Base-by-base conservation (phyloP, 2,888 invertebrate species). In the Germaria angustata region DNA sequence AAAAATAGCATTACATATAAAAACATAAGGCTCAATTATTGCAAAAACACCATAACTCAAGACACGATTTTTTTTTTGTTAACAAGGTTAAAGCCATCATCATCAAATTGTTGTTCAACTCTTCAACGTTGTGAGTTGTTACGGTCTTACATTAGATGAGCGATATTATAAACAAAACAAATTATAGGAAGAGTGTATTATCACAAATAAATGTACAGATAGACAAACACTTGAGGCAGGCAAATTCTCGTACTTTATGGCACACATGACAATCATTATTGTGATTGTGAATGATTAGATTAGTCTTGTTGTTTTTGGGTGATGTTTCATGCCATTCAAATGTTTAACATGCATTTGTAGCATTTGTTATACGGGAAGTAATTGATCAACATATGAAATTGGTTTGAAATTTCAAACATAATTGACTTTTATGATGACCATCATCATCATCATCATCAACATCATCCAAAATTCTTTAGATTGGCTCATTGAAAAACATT, bases 381-480 rank as follows among this genome's bases (percentile, higher is more conserved):
- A 55, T 73, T 57, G 68, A 81, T 78, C 77, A 81, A 55, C 78
- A 68, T 71, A 69, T 73, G n/a, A 81, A 81, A 78, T 81, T 78
- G 78, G 78, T 81, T 81, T 78, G 63, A 34, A 69, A 73, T 72
- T 78, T 81, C 55, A 61, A 63, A 78, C 68, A 68, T 81, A 81
- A 78, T 78, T 77, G 81, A 78, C 61, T 76, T 80, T 77, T 76
- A 59, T 66, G 66, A 81, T 68, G 78, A 73, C 20, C 73, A 80
- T 39, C n/a, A n/a, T n/a, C n/a, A n/a, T n/a, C n/a, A n/a, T n/a
- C n/a, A n/a, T n/a, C n/a, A n/a, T n/a, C n/a, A 49, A 51, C 49
- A 34, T 63, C 34, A 69, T 39, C 44, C 55, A 4, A 1, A 24
- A 24, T 28, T 28, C 20, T 9, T 32, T 9, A 13, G 17, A 22